Conservation (phyloP, 2,797 vertebrate genomes). For the Ceryle rudis region DNA sequence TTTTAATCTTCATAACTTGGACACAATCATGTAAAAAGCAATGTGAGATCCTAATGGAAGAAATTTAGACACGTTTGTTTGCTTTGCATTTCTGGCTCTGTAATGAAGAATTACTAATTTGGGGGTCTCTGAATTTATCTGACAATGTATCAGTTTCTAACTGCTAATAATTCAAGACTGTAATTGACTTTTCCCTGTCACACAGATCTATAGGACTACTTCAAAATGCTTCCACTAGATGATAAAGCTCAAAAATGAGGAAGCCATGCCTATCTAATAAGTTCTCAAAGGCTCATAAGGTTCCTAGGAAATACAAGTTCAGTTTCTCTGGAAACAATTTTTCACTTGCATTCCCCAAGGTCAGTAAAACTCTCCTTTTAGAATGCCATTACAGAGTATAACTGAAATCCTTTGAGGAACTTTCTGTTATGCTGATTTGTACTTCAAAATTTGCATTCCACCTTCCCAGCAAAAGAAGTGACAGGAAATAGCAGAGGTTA, state of each 20-base stretch:
- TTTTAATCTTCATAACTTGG: not conserved
- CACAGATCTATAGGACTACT: not conserved
- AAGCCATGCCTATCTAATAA: not conserved
- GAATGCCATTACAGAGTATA: not conserved
- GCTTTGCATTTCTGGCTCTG: not conserved
- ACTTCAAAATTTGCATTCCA: slow-evolving; percentile 15
- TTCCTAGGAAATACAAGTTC: slow-evolving; percentile 16
- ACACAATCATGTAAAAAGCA: not conserved
- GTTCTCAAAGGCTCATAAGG: not conserved
- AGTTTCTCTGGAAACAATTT: not conserved
- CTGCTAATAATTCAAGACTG: not conserved
- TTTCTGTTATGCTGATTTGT: not conserved
- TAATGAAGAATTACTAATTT: not conserved
- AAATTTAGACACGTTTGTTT: not conserved
- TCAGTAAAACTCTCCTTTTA: slow-evolving; percentile 6
- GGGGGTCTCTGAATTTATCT: not conserved
- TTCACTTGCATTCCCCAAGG: not conserved
- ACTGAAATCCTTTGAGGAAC: not conserved
- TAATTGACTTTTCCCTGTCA: not conserved
- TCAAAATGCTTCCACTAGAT: not conserved
- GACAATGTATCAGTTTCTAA: not conserved
- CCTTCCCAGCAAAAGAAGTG: not conserved
- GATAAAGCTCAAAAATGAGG: slow-evolving; percentile 33
- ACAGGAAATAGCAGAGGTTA: slow-evolving; percentile 3
- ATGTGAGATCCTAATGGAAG: not conserved